Conservation (phyloP, 2,888 invertebrate genomes). For the Polymixis lichenea region DNA sequence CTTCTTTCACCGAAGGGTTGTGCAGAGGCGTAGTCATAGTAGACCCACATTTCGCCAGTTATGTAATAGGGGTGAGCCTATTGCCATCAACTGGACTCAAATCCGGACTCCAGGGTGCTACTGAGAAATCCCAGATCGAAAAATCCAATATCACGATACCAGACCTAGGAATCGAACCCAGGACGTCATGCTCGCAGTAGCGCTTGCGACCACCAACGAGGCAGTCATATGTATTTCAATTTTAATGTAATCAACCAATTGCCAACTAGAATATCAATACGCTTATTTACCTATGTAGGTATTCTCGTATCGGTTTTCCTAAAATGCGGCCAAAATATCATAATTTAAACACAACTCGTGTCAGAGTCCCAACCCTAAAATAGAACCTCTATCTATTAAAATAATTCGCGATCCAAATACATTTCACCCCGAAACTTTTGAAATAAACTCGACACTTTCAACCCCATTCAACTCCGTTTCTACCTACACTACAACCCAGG, state of each 20-base stretch:
- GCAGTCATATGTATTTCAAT: neutral
- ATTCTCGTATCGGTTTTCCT: neutral
- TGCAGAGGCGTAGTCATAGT: too few species aligned
- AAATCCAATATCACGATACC: too few species aligned
- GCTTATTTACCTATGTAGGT: neutral
- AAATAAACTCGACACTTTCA: conserved; percentile 33
- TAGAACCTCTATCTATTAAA: conserved; percentile 15
- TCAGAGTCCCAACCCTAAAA: neutral
- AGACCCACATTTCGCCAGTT: too few species aligned
- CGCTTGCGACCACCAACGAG: too few species aligned
- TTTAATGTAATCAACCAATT: neutral
- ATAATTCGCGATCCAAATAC: conserved; percentile 34
- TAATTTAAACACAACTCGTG: neutral
- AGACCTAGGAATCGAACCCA: too few species aligned
- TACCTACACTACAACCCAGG: conserved; percentile 29
- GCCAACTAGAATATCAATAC: neutral
- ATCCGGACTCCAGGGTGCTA: too few species aligned
- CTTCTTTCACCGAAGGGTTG: too few species aligned
- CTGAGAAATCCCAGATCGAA: too few species aligned
- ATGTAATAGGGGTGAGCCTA: too few species aligned
- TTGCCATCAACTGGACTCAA: too few species aligned
- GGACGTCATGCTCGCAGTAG: too few species aligned
- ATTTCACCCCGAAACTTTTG: conserved; percentile 20
- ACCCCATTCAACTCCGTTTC: conserved; percentile 34
- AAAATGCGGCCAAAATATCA: conserved; percentile 11